These are phyloP conservation scores for Tetranychus cinnabarinus DNA, from an alignment of 1,140 invertebrate species.

Conservation along the genomic window DNA sequence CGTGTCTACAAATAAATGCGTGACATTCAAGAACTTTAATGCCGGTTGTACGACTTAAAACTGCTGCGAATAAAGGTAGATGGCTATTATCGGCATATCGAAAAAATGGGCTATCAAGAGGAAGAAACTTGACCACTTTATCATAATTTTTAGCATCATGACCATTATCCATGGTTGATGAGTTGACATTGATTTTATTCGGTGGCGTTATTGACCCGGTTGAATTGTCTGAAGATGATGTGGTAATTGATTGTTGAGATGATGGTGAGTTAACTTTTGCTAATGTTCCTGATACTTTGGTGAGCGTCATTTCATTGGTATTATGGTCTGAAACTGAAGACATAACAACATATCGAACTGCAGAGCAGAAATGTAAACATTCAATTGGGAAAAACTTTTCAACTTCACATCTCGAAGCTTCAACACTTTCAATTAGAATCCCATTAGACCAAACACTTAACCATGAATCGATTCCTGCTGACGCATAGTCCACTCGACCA, in stretches of 20 bases:
- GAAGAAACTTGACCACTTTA: conserved; percentile 57
- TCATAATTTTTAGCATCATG: conserved; percentile 18
- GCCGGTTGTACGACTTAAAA: conserved; percentile 77
- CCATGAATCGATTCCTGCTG: conserved; percentile 74
- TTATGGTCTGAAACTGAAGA: conserved; percentile 19
- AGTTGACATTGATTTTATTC: no score
- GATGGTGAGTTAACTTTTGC: background rate
- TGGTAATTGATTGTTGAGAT: background rate
- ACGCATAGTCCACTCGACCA: conserved; percentile 25
- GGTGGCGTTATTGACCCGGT: background rate
- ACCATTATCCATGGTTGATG: conserved; percentile 16
- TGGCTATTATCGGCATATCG: conserved; percentile 52
- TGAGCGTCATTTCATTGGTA: conserved; percentile 8
- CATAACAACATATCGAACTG: conserved; percentile 53
- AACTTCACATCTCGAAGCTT: conserved; percentile 78
- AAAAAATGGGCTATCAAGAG: conserved; percentile 83
- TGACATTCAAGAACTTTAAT: conserved; percentile 98
- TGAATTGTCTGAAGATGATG: background rate
- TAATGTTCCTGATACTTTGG: background rate
- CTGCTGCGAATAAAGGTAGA: conserved; percentile 89
- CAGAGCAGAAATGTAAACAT: conserved; percentile 86
- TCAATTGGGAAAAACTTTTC: conserved; percentile 93
- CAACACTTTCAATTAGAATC: conserved; percentile 80
- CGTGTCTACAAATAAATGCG: conserved; percentile 88
- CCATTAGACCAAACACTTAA: conserved; percentile 91